Conservation (phyloP, 2,888 invertebrate species). For the Synergus laeviventris region DNA sequence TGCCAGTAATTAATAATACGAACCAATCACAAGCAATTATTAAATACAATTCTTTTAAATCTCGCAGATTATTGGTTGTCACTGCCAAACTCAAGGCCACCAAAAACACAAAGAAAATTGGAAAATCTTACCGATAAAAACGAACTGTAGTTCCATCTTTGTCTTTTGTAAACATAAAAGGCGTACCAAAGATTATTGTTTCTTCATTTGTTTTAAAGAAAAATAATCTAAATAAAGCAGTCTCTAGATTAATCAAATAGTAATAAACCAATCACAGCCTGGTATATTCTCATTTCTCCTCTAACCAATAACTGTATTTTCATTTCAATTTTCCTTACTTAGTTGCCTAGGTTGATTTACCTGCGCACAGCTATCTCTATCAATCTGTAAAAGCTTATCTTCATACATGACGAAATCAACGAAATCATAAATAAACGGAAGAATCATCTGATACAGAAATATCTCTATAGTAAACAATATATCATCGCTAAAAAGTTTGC, state of each 20-base stretch:
- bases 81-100: not conserved
- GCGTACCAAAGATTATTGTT: not conserved
- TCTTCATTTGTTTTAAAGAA: not conserved
- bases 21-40: not conserved
- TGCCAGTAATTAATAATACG: not conserved
- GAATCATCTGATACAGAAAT: constrained; percentile 8
- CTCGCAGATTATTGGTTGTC: not conserved
- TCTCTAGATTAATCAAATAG: no score
- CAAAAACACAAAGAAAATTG: not conserved
- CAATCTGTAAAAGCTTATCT: constrained; percentile 11
- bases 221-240: not conserved
- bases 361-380: not conserved
- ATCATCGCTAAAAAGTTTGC: constrained; percentile 5
- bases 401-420: constrained; percentile 14
- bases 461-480: not conserved
- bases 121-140: not conserved
- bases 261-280: not conserved
- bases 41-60: not conserved
- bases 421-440: constrained; percentile 28
- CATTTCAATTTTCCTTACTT: not conserved
- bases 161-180: not conserved
- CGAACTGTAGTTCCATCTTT: not conserved
- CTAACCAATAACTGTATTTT: not conserved
- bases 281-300: not conserved
- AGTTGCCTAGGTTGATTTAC: no score